These are phyloP conservation scores for Pelagia noctiluca DNA, from an alignment of 30 jellyfish, hydroid and myxozoan genomes.

Conservation along the genomic window DNA sequence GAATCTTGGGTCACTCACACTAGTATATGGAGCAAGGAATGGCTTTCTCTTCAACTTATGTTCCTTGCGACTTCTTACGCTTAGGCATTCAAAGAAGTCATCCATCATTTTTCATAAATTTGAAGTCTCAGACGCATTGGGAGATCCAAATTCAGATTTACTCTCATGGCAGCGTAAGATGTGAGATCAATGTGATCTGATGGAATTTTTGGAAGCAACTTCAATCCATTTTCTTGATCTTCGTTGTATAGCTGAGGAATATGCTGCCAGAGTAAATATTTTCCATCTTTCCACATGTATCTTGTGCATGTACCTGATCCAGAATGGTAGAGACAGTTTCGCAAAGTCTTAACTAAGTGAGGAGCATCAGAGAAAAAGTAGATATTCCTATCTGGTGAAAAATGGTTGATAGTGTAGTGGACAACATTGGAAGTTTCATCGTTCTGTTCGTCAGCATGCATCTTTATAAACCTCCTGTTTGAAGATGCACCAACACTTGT, in stretches of 20 bases:
- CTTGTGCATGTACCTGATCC: slow-evolving; percentile 44
- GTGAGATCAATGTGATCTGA: slow-evolving; percentile 9
- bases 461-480: slow-evolving; percentile 28
- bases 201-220: slow-evolving; percentile 43
- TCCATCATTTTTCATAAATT: slow-evolving; percentile 32
- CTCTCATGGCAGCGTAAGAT: slow-evolving; percentile 40
- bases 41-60: background rate
- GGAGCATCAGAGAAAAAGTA: slow-evolving; percentile 64
- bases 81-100: slow-evolving; percentile 57
- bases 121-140: too few relatives aligned
- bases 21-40: slow-evolving; percentile 30
- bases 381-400: slow-evolving; percentile 43
- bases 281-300: slow-evolving; percentile 54
- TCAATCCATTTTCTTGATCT: slow-evolving; percentile 29
- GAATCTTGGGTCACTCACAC: slow-evolving; percentile 38
- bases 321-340: slow-evolving; percentile 51
- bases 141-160: too few relatives aligned
- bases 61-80: slow-evolving; percentile 55
- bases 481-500: slow-evolving; percentile 56
- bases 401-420: slow-evolving; percentile 33
- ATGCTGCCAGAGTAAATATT: slow-evolving; percentile 24
- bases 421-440: background rate
- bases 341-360: slow-evolving; percentile 56
- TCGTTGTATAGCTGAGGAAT: slow-evolving; percentile 6
- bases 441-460: slow-evolving; percentile 15